Percentiles rank a stretch among this genome's conserved stretches.
Evolutionary conservation across 1,140 invertebrate genomes (phyloP).

Genomic region (Camponotus pennsylvanicus): DNA sequence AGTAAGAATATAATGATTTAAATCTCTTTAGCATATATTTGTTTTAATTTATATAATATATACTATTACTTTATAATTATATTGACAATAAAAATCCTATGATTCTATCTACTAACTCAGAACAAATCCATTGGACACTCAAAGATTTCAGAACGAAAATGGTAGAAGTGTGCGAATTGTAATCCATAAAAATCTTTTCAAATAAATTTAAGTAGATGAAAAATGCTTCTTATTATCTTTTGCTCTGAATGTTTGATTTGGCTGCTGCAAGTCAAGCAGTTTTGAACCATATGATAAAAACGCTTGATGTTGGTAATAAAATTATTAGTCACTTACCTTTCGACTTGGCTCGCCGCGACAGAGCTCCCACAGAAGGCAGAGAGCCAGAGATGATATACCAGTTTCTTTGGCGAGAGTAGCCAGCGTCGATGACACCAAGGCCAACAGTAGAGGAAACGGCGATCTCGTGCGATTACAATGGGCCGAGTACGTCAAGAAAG

Average conservation of each 20-base stretch:
- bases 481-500: constrained; percentile 93
- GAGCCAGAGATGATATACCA: constrained; percentile 95
- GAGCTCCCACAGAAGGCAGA: constrained; percentile 94
- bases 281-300: background rate
- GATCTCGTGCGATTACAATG: constrained; percentile 84
- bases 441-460: constrained; percentile 80
- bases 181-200: background rate
- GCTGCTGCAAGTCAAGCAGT: background rate
- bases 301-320: background rate
- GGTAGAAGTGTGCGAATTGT: too few species aligned
- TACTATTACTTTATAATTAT: background rate
- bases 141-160: background rate
- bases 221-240: background rate
- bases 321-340: constrained; percentile 71
- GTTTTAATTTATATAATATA: background rate
- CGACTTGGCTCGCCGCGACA: constrained; percentile 84
- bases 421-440: constrained; percentile 82
- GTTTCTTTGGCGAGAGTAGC: constrained; percentile 97
- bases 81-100: background rate
- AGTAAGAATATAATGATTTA: background rate
- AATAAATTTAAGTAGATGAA: background rate
- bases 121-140: background rate
- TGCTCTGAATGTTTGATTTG: background rate
- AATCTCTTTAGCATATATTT: background rate
- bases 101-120: background rate